phyloP scores from a whole-genome alignment of 2,888 invertebrate genomes.

The Ecdyonurus torrentis region DNA sequence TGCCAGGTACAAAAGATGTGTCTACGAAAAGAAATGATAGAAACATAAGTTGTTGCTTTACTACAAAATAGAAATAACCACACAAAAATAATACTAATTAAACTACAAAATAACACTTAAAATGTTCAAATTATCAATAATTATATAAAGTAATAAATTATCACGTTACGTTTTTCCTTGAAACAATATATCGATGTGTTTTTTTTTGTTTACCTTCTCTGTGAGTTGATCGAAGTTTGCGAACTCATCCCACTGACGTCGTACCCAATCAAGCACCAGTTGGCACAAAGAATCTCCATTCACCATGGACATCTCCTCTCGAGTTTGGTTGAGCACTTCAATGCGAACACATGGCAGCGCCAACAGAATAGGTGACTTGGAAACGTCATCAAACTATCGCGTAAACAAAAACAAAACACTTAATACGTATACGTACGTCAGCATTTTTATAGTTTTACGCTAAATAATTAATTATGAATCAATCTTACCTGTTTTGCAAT shows the following conservation, averaged over 20 bases:
- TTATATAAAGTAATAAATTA: background rate
- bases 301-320: conserved; percentile 43
- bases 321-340: conserved; percentile 56
- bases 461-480: background rate
- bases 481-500: conserved; percentile 46
- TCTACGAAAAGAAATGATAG: conserved; percentile 21
- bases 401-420: conserved; percentile 14
- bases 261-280: conserved; percentile 45
- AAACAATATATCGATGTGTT: too few relatives aligned
- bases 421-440: background rate
- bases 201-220: conserved; percentile 32
- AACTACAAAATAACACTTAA: background rate
- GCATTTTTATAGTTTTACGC: too few relatives aligned
- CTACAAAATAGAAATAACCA: background rate
- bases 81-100: background rate
- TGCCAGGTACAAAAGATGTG: conserved; percentile 58
- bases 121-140: conserved; percentile 1
- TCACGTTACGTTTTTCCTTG: background rate
- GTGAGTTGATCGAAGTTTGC: conserved; percentile 25
- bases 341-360: conserved; percentile 49
- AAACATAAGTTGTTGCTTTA: background rate
- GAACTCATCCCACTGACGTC: conserved; percentile 21
- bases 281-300: conserved; percentile 40
- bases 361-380: conserved; percentile 41
- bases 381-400: conserved; percentile 48